Base-by-base conservation (phyloP, 2,113 vertebrate species). In the Macroglossus sobrinus region DNA sequence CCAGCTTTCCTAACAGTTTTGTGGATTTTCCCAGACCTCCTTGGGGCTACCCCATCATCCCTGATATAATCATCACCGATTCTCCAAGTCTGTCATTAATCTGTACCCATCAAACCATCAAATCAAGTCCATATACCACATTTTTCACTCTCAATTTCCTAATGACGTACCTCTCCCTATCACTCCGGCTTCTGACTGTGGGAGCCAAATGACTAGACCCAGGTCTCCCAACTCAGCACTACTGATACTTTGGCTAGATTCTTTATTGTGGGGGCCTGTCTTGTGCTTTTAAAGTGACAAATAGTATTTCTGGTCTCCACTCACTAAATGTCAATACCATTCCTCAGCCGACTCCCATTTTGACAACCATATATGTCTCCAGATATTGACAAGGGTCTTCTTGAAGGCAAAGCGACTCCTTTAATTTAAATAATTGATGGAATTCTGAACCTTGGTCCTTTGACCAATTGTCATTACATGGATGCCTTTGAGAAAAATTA, bases 221-320 rank as follows among this genome's bases (percentile, higher is more conserved):
- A 4, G 13, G 16, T 8, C n/a, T 35, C 55, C 2, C 3, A 1
- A 28, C n/a, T 22, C 11, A 16, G n/a, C 4, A 3, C 10, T 6
- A 7, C 3, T 7, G 66, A 43, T 24, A 15, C 1, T 53, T 28
- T 1, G 45, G 35, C 19, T 11, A n/a, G 38, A 19, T 2, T 43
- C 78, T 50, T 26, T 15, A 30, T 11, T 19, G n/a, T 14, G 28
- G 28, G 21, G 11, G 43, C 11, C 8, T 21, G 11, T 50, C 11
- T 4, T 0, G 1, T 12, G 28, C 33, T 0, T 6, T 26, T n/a
- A 7, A 11, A 15, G n/a, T 7, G 11, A 22, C 4, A 0, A 40
- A n/a, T 5, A 28, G 14, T 14, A 7, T 3, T 40, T 26, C 26
- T 26, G 57, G 30, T 3, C 50, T 35, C 15, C 4, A 3, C 33